Conservation (phyloP, 1,140 invertebrate genomes). For the Lasioglossum baleicum region DNA sequence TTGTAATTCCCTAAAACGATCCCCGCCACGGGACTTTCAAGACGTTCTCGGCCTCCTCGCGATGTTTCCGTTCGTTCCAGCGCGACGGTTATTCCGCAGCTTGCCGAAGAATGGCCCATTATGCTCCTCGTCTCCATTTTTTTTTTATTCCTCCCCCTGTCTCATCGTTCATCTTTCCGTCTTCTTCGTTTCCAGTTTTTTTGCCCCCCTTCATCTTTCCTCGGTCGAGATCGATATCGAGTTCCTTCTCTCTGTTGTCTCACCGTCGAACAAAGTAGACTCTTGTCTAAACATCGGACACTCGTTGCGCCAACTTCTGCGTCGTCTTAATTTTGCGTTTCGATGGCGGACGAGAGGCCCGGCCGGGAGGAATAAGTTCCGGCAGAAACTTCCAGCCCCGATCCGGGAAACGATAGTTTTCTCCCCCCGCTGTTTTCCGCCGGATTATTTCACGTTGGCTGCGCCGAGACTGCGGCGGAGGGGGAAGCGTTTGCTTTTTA, state of each 20-base stretch:
- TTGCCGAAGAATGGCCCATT: conserved; percentile 31
- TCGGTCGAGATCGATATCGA: conserved; percentile 36
- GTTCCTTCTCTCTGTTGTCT: conserved; percentile 15
- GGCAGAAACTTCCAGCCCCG: neutral
- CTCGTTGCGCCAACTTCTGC: conserved; percentile 25
- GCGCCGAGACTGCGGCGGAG: no score
- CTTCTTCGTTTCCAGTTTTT: neutral
- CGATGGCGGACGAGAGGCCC: neutral
- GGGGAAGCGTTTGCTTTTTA: neutral
- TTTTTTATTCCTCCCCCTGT: no score
- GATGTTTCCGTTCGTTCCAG: conserved; percentile 44
- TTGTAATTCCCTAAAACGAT: conserved; percentile 68
- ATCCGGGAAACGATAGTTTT: neutral
- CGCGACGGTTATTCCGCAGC: conserved; percentile 42
- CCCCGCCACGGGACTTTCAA: conserved; percentile 59
- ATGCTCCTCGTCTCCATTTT: neutral
- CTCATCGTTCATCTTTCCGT: no score
- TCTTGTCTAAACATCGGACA: conserved; percentile 31
- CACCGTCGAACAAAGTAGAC: conserved; percentile 23
- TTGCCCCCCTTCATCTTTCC: neutral
- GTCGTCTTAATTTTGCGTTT: conserved; percentile 25
- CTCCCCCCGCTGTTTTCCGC: neutral
- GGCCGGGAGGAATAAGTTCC: neutral
- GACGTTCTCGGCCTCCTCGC: conserved; percentile 30
- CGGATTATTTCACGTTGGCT: conserved; percentile 2